Conservation (phyloP, 2,113 vertebrate species). For the Mellivora capensis region DNA sequence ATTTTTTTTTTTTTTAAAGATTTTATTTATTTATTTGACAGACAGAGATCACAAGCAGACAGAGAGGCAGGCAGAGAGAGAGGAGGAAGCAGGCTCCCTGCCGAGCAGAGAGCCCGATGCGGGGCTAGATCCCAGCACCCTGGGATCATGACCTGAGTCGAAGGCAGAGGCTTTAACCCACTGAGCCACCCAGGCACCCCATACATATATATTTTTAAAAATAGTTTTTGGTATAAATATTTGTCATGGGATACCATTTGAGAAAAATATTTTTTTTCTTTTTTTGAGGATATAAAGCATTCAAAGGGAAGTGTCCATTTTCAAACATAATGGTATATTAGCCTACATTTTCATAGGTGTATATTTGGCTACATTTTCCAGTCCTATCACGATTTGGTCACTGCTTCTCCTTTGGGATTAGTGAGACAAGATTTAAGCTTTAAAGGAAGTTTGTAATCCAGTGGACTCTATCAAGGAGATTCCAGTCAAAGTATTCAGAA, state of each 20-base stretch:
- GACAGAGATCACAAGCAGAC: too few relatives aligned
- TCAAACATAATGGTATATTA: slow-evolving; percentile 35
- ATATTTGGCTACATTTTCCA: slow-evolving; percentile 42
- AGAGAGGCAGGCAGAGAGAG: too few relatives aligned
- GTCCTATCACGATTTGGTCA: background rate
- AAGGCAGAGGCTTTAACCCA: too few relatives aligned
- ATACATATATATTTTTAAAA: slow-evolving; percentile 54
- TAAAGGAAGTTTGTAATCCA: background rate
- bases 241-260: background rate
- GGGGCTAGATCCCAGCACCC: too few relatives aligned
- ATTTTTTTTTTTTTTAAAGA: too few relatives aligned
- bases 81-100: too few relatives aligned
- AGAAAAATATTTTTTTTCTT: background rate
- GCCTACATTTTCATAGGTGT: slow-evolving; percentile 32
- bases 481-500: background rate
- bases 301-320: background rate
- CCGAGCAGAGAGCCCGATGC: too few relatives aligned
- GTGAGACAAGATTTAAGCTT: slow-evolving; percentile 5
- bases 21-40: too few relatives aligned
- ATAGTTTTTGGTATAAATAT: background rate
- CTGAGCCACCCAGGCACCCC: too few relatives aligned
- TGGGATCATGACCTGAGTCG: too few relatives aligned
- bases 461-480: background rate
- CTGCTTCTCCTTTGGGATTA: background rate
- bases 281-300: slow-evolving; percentile 22